phyloP scores from a whole-genome alignment of 2,797 vertebrate genomes.

The Triplophysa bombifrons region DNA sequence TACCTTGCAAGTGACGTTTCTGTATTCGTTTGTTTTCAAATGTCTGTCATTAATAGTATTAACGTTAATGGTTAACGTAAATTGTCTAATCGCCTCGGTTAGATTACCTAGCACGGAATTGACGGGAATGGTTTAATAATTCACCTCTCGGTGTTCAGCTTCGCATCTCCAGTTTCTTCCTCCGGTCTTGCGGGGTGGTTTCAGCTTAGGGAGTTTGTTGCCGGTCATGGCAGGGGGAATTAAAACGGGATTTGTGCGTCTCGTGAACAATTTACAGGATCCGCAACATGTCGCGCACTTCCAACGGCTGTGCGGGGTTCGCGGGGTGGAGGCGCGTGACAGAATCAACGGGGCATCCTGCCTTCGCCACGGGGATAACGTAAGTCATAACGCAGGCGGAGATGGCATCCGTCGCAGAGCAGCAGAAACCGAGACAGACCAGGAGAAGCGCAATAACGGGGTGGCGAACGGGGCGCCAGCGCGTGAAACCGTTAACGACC shows the following conservation, averaged over 20 bases:
- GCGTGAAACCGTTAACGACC: background rate
- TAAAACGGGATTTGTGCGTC: slow-evolving; percentile 35
- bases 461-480: slow-evolving; percentile 61
- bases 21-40: background rate
- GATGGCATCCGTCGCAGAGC: slow-evolving; percentile 17
- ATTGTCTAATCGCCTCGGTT: background rate
- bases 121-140: background rate
- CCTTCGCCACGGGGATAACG: slow-evolving; percentile 46
- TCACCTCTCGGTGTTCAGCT: background rate
- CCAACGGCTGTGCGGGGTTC: slow-evolving; percentile 87
- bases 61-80: background rate
- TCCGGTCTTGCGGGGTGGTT: slow-evolving; percentile 45
- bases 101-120: background rate
- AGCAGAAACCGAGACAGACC: slow-evolving; percentile 3
- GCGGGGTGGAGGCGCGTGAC: slow-evolving; percentile 31
- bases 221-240: slow-evolving; percentile 48
- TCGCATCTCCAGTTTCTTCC: background rate
- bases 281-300: slow-evolving; percentile 88
- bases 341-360: slow-evolving; percentile 3
- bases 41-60: background rate
- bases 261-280: slow-evolving; percentile 79
- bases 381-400: slow-evolving; percentile 46
- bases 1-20: background rate
- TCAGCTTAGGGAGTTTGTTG: slow-evolving; percentile 35
- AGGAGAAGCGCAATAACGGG: slow-evolving; percentile 40